These are phyloP conservation scores for Cheiracanthium punctorium DNA, from an alignment of 2,888 invertebrate genomes.

Conservation along the genomic window DNA sequence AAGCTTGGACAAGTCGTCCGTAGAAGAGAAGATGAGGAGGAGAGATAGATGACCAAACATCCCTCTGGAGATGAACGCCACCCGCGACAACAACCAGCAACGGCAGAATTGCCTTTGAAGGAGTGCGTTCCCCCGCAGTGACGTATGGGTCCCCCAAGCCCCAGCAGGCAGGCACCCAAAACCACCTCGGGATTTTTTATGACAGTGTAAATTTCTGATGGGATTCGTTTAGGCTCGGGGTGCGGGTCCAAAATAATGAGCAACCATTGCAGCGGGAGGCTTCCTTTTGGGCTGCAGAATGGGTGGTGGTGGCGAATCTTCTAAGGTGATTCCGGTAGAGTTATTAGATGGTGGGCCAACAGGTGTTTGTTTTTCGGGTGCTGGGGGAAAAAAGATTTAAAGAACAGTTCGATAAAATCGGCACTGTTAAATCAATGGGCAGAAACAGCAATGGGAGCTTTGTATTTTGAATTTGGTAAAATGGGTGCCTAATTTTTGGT, in stretches of 20 bases:
- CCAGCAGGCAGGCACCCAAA: slow-evolving; percentile 34
- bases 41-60: background rate
- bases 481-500: too few relatives aligned
- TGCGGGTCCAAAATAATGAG: background rate
- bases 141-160: slow-evolving; percentile 36
- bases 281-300: slow-evolving; percentile 23
- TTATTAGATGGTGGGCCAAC: background rate
- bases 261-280: slow-evolving; percentile 11
- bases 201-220: background rate
- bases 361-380: background rate
- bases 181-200: background rate
- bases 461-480: too few relatives aligned
- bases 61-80: background rate
- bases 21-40: background rate
- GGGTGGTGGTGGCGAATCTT: slow-evolving; percentile 32
- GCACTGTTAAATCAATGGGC: too few relatives aligned
- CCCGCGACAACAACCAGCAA: background rate
- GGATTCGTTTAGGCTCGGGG: background rate
- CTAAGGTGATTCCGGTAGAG: slow-evolving; percentile 24
- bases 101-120: background rate
- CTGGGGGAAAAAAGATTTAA: background rate
- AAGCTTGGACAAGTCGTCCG: too few relatives aligned
- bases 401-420: too few relatives aligned
- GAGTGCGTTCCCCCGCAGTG: slow-evolving; percentile 33
- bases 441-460: too few relatives aligned